These are phyloP conservation scores for Chelonus insularis DNA, from an alignment of 1,140 invertebrate species.

Conservation along the genomic window DNA sequence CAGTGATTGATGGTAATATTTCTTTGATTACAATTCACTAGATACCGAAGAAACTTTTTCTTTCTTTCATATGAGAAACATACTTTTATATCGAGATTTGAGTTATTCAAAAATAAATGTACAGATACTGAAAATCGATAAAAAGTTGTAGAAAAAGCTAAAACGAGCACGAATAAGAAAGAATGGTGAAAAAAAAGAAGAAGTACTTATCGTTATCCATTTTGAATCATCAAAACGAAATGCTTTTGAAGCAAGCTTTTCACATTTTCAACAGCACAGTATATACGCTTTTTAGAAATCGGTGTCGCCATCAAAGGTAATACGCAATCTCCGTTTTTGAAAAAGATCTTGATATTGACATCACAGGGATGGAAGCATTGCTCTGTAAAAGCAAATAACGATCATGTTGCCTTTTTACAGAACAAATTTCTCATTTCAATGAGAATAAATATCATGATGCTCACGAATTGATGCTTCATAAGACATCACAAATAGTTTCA, in stretches of 20 bases:
- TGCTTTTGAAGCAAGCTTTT: background rate
- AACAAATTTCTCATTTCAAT: too few relatives aligned
- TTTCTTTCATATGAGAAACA: too few relatives aligned
- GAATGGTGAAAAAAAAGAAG: background rate
- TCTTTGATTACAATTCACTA: too few relatives aligned
- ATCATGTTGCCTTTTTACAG: background rate
- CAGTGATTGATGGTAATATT: too few relatives aligned
- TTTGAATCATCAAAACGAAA: background rate
- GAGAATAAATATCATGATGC: too few relatives aligned
- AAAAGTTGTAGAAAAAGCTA: too few relatives aligned
- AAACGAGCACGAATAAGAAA: background rate
- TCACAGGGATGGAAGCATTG: background rate
- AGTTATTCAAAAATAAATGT: background rate
- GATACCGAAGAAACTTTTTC: too few relatives aligned
- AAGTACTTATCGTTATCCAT: background rate
- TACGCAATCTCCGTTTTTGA: background rate
- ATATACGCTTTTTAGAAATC: background rate
- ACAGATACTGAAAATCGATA: too few relatives aligned
- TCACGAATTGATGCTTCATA: too few relatives aligned
- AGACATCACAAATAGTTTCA: too few relatives aligned
- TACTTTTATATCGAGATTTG: too few relatives aligned
- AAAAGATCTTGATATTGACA: slow-evolving; percentile 7
- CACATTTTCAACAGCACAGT: background rate
- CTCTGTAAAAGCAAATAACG: background rate
- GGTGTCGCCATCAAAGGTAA: background rate